phyloP scores from a whole-genome alignment of 2,797 vertebrate genomes.

The Rousettus madagascariensis region DNA sequence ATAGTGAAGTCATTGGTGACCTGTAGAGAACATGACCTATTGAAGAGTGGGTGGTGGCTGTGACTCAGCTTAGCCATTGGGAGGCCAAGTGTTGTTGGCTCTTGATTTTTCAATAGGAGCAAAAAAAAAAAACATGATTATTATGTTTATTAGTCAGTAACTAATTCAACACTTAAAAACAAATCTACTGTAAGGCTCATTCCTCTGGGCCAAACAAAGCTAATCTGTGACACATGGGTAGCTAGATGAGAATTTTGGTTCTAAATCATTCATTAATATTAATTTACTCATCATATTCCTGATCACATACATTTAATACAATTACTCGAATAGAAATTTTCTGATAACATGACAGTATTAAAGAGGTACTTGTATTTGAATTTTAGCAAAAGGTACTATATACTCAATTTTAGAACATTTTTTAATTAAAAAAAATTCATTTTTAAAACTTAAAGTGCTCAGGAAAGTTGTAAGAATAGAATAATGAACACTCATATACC shows the following conservation, averaged over 20 bases:
- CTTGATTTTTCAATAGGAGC: not conserved
- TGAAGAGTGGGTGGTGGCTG: not conserved
- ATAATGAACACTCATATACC: not conserved
- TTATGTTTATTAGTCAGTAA: not conserved
- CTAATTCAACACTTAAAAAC: not conserved
- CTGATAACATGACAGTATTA: not conserved
- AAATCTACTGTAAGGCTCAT: not conserved
- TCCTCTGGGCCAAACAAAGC: not conserved
- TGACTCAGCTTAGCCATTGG: not conserved
- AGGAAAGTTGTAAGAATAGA: not conserved
- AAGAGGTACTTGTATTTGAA: not conserved
- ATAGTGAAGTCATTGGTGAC: not conserved
- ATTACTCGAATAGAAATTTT: not conserved
- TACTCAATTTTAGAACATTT: not conserved
- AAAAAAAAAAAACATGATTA: not conserved
- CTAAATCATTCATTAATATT: constrained; percentile 35
- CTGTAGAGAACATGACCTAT: not conserved
- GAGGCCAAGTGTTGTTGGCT: not conserved
- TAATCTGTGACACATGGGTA: not conserved
- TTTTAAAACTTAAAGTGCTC: not conserved
- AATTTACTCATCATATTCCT: not conserved
- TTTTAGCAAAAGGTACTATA: constrained; percentile 30
- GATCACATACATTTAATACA: not conserved
- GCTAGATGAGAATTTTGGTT: not conserved
- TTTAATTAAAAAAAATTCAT: not conserved